A percentile compares a stretch with the other conserved stretches of the same genome.
Evolutionary conservation across 2,888 invertebrate species (phyloP).

Genomic region (Lutraria lutraria): DNA sequence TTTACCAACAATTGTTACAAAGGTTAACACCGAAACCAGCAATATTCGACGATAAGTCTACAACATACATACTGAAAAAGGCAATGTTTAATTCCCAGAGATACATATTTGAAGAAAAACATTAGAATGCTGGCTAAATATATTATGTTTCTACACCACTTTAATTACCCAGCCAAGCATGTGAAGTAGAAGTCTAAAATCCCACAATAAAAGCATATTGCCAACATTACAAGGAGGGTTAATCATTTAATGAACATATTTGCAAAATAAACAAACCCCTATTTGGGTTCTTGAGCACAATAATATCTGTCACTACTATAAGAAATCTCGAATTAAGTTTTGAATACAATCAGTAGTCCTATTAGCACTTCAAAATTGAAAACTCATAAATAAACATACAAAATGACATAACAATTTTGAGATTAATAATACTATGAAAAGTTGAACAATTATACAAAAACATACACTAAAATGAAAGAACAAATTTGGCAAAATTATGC

Average conservation of each 20-base stretch:
- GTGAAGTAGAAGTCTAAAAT: neutral
- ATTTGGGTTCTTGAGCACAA: slow-evolving; percentile 20
- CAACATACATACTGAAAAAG: slow-evolving; percentile 15
- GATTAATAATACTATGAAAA: slow-evolving; percentile 26
- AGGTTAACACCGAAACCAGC: neutral
- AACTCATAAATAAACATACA: slow-evolving; percentile 21
- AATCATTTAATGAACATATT: slow-evolving; percentile 5
- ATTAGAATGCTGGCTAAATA: neutral
- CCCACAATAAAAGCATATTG: slow-evolving; percentile 18
- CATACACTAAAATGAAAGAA: slow-evolving; percentile 28
- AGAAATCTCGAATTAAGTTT: slow-evolving; percentile 4
- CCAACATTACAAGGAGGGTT: neutral
- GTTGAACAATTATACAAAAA: slow-evolving; percentile 1
- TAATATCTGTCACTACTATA: slow-evolving; percentile 21
- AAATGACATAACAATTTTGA: slow-evolving; percentile 7
- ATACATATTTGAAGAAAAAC: neutral
- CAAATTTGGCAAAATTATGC: slow-evolving; percentile 26
- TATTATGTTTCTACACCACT: neutral
- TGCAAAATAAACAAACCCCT: slow-evolving; percentile 10
- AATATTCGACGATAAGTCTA: neutral
- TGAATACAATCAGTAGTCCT: slow-evolving; percentile 21
- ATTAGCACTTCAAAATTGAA: slow-evolving; percentile 21
- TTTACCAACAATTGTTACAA: slow-evolving; percentile 5
- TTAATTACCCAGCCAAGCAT: slow-evolving; percentile 3
- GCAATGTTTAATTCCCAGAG: slow-evolving; percentile 23